A percentile compares a stretch with the other conserved stretches of the same genome.
phyloP scores from a whole-genome alignment of 2,113 vertebrate species.

The Gambusia affinis region DNA sequence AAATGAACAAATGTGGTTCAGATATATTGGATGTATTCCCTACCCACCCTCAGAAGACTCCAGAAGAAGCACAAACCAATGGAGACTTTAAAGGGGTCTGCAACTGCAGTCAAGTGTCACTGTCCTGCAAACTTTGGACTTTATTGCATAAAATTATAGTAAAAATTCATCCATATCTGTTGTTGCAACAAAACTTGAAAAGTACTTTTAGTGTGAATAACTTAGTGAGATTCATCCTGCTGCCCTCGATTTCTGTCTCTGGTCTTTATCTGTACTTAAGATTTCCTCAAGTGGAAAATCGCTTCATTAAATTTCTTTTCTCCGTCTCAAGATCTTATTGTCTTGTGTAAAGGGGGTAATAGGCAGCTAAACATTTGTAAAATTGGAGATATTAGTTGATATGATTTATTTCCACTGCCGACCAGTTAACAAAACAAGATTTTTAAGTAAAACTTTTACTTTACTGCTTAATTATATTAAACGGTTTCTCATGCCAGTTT shows the following conservation, averaged over 20 bases:
- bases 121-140: no score
- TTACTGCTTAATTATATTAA: no score
- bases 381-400: neutral
- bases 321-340: neutral
- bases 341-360: neutral
- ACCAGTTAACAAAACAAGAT: neutral
- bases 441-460: no score
- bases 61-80: neutral
- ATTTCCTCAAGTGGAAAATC: neutral
- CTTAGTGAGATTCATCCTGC: neutral
- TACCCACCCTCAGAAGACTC: neutral
- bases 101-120: no score
- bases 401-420: neutral
- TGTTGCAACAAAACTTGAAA: neutral
- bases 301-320: neutral
- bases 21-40: constrained; percentile 1
- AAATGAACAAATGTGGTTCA: neutral
- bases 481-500: neutral
- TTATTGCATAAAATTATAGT: neutral
- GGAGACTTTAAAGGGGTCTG: neutral
- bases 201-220: neutral
- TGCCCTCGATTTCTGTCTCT: neutral
- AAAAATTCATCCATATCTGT: neutral
- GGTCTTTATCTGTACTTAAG: neutral
- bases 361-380: neutral